phyloP scores from a whole-genome alignment of 2,888 invertebrate genomes.

The Caenorhabditis parvicauda region DNA sequence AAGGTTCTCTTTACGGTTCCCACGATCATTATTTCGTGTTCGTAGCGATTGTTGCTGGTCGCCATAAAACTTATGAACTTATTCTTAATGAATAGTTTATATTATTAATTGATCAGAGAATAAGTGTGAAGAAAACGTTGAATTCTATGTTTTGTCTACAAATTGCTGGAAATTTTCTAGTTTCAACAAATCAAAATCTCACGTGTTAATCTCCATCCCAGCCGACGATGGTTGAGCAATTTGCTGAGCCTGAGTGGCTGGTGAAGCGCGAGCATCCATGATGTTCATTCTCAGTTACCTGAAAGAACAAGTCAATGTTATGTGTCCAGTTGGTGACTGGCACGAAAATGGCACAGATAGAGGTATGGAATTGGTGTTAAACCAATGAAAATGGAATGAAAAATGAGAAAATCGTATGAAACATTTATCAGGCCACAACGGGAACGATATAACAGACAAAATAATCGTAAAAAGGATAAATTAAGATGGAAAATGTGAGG shows the following conservation, averaged over 20 bases:
- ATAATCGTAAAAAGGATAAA: no score
- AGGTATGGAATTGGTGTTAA: neutral
- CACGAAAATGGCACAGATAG: no score
- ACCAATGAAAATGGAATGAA: neutral
- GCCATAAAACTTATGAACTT: no score
- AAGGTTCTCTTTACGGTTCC: no score
- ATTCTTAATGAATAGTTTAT: no score
- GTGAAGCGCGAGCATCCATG: constrained; percentile 33
- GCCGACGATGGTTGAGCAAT: constrained; percentile 32
- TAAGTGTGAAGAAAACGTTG: neutral
- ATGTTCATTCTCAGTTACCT: constrained; percentile 3
- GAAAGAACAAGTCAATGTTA: neutral
- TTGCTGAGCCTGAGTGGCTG: constrained; percentile 38
- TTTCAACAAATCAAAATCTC: neutral
- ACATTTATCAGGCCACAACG: constrained; percentile 5
- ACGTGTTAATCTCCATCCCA: constrained; percentile 31
- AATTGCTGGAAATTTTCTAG: neutral
- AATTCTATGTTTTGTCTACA: neutral
- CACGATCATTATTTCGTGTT: no score
- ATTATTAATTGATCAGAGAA: no score
- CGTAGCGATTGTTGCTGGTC: no score
- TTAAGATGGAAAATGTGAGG: no score
- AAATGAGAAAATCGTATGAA: neutral
- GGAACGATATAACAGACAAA: constrained; percentile 8
- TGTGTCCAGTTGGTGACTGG: no score